Evolutionary conservation across 2,888 invertebrate species (phyloP), one percentile per base, ranked within the genome.

Genomic region (Apamea sordens): DNA sequence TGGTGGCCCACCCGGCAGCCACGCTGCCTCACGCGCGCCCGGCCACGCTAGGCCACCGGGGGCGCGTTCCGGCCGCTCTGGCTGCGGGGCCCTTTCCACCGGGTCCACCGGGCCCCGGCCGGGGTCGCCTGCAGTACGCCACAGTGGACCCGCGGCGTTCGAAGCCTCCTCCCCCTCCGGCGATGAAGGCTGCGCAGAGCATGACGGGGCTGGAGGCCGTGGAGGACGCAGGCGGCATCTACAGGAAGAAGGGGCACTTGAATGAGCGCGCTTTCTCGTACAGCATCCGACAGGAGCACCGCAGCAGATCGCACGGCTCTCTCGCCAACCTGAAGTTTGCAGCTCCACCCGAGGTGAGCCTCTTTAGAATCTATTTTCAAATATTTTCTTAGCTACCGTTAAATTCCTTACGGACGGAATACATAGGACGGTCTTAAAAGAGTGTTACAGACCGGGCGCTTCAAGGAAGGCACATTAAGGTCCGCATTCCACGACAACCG

Each of bases 231-330:
- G 97, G 97, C 0, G 97, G 98, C 73, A 99, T 99, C 85, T 99
- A 99, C 93, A 97, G 98, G 90, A 98, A 99, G 92, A 99, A 99
- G 92, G 99, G 99, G 0, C 99, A 99, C 92, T 95, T 99, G 87
- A 99, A 99, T 95, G 99, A 99, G 94, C 97, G 99, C 74, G 99
- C 99, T 44, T 99, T 99, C 93, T 99, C 99, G 78, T 99, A 99
- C 96, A 99, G 99, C 89, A 99, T 99, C 92, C 97, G 99, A 79
- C 99, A 99, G 94, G 99, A 99, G 94, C 99, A 99, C 93, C 97
- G 99, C 87, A 99, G 99, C 93, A 97, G 99, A 83, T 99, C 99
- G 91, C 99, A 99, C 94, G 99, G 99, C 81, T 99, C 99, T 82
- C 97, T 99, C 93, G 99, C 99, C 83, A 99, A 99, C 93, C 97